phyloP scores from a whole-genome alignment of 1,140 invertebrate species.

The Neodiprion virginianus region DNA sequence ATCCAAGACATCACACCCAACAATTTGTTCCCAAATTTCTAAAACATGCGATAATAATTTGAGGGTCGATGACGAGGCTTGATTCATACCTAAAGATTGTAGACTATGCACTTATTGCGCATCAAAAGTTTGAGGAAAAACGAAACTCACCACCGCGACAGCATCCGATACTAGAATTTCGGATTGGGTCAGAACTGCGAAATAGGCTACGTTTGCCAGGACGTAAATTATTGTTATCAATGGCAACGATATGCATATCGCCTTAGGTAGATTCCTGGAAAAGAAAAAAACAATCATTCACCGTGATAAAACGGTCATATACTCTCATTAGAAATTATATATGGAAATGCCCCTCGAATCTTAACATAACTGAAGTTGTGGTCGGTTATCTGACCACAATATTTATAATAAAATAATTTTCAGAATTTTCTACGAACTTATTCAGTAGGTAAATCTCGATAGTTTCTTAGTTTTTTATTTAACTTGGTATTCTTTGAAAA shows the following conservation, averaged over 20 bases:
- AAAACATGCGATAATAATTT: constrained; percentile 6
- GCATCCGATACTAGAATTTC: constrained; percentile 85
- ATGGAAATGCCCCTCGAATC: neutral
- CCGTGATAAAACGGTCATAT: neutral
- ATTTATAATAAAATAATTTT: too few relatives aligned
- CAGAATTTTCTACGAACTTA: too few relatives aligned
- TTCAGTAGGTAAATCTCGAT: too few relatives aligned
- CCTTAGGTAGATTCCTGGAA: constrained; percentile 85
- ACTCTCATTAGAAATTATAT: constrained; percentile 1
- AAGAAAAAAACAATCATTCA: constrained; percentile 28
- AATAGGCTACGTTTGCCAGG: constrained; percentile 90
- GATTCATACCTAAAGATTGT: too few relatives aligned
- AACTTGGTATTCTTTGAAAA: too few relatives aligned
- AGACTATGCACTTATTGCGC: neutral
- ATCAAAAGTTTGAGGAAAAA: neutral
- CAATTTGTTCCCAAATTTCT: constrained; percentile 85
- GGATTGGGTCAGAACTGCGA: constrained; percentile 81
- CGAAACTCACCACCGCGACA: constrained; percentile 82
- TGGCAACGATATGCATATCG: constrained; percentile 92
- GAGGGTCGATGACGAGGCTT: neutral
- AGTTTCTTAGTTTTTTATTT: too few relatives aligned
- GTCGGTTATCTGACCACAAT: neutral
- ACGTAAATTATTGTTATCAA: constrained; percentile 89
- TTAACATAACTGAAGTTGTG: constrained; percentile 3
- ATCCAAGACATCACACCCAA: constrained; percentile 81